Evolutionary conservation across 2,113 vertebrate species (phyloP), one percentile per base, ranked within the genome.

Genomic region (Ifrita kowaldi): DNA sequence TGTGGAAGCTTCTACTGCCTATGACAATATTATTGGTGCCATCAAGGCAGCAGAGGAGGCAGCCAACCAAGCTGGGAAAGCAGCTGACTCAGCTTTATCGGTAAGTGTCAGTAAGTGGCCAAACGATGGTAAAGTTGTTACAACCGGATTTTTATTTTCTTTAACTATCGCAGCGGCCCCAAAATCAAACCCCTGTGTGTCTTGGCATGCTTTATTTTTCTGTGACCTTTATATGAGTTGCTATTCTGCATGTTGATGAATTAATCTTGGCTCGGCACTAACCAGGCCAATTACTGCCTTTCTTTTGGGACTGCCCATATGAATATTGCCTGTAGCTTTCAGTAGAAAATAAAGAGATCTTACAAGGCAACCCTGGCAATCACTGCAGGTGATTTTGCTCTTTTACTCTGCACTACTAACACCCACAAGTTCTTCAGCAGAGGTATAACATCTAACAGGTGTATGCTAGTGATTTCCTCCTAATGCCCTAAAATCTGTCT

Each of bases 1-100:
- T 18, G 98, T 99, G 84, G 98, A 99, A 12, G 99, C 98, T 14
- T 98, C 99, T 30, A 98, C 98, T 4, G 98, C 98, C 64, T 99
- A 99, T 56, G 99, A 99, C 90, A 99, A 98, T 94, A 99, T 99
- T 91, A 98, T 99, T 44, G 98, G 98, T 6, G 98, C 99, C 50
- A 98, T 99, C 80, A 98, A 98, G 49, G 99, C 98, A 0, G 99
- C 99, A 0, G 98, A 99, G 88, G 98, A 98, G 10, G 99, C 99
- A 0, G 99, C 99, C 22, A 98, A 97, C 24, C 98, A 98, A 90
- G 99, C 99, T 64, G 96, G 97, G 88, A 94, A 73, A 9, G 99
- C 99, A 5, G 98, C 99, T 7, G 98, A 98, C 75, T 98, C 98
- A 11, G 98, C 99, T 22, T 91, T 99, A 33, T 96, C 91, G 7